Conservation (phyloP, 2,888 invertebrate genomes). For the Campaea margaritaria region DNA sequence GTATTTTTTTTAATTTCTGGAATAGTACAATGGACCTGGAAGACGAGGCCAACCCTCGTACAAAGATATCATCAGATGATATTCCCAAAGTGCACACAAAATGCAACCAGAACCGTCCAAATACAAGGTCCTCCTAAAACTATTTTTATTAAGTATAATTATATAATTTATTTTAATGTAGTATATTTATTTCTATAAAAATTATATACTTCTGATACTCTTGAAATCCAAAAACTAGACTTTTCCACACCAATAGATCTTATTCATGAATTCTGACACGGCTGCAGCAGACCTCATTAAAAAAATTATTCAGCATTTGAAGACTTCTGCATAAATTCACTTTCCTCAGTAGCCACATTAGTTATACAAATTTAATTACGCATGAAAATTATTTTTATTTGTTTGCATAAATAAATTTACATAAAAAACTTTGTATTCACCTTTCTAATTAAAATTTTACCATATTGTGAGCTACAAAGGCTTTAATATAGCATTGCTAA, state of each 20-base stretch:
- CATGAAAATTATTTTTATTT: too few relatives aligned
- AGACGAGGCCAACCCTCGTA: conserved; percentile 60
- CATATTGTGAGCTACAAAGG: too few relatives aligned
- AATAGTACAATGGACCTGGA: conserved; percentile 72
- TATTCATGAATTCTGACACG: too few relatives aligned
- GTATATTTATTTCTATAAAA: conserved; percentile 31
- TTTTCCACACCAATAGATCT: background rate
- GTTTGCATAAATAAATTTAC: too few relatives aligned
- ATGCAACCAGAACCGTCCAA: conserved; percentile 79
- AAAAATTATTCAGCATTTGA: too few relatives aligned
- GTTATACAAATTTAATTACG: too few relatives aligned
- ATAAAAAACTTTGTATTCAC: too few relatives aligned
- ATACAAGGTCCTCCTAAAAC: conserved; percentile 68
- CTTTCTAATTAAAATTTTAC: too few relatives aligned
- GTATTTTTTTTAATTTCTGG: conserved; percentile 47
- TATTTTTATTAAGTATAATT: conserved; percentile 41
- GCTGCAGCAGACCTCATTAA: too few relatives aligned
- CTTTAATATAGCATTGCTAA: too few relatives aligned
- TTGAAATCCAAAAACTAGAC: conserved; percentile 36
- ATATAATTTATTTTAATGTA: conserved; percentile 6
- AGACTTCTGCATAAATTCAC: too few relatives aligned
- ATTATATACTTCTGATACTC: conserved; percentile 6
- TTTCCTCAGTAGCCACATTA: too few relatives aligned
- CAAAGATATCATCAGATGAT: conserved; percentile 65
- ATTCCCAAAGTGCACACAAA: conserved; percentile 79